Evolutionary conservation across 2,113 vertebrate genomes (phyloP), one percentile per base, ranked within the genome.

Genomic region (Solenodon paradoxus): DNA sequence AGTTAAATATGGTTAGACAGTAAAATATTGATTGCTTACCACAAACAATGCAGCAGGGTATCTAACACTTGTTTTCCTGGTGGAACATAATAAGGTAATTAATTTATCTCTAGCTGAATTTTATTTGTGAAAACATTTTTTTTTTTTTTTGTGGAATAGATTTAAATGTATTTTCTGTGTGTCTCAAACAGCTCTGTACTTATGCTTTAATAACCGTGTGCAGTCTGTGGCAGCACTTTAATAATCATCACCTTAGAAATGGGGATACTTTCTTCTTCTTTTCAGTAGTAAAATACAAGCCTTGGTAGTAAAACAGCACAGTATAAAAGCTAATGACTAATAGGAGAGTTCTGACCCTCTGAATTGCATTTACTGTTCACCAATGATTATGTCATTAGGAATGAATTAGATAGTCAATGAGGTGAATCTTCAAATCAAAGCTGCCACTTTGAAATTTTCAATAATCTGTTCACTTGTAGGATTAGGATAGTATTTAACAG

Each of bases 341-440:
- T 98, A 97, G 97, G 96, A 95, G 97, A 97, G 97, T 97, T 98
- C 92, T 98, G 98, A 98, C 98, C 98, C 98, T 97, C 97, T 98
- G 96, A 98, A 98, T 98, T 98, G 94, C 95, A 24, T 93, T 98
- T 98, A 98, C 96, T 98, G 95, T 97, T 98, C 98, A 98, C 97
- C 98, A 98, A 98, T 98, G 97, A 98, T 98, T 98, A 97, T 98
- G 87, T 97, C 98, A 98, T 98, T 98, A 98, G 97, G 95, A 98
- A 97, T 97, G 95, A 98, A 98, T 98, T 98, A 98, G 95, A 81
- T 96, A 97, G 92, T 97, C 98, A 98, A 97, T 98, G 98, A 97
- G 94, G 97, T 98, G 95, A 92, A 97, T 98, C 97, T 98, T 98
- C 96, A 97, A 97, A 98, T 98, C 97, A 97, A 98, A 98, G 97